Evolutionary conservation across 2,113 vertebrate species (phyloP).

Genomic region (Opisthocomus hoazin): DNA sequence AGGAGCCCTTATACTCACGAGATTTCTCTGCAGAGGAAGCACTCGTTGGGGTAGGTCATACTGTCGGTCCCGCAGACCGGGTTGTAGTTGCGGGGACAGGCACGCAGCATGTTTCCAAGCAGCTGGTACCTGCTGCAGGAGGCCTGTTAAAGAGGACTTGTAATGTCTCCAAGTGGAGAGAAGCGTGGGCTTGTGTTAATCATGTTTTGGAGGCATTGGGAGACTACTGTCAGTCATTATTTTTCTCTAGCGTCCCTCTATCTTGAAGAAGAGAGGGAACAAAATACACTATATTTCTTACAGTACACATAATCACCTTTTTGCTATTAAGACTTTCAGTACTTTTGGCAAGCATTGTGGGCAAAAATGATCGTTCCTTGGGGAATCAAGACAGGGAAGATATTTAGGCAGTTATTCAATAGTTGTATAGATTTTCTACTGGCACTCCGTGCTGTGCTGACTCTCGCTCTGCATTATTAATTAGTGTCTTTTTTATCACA

Average conservation of each 20-base stretch:
- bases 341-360: not conserved
- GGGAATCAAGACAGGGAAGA: not conserved
- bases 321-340: not conserved
- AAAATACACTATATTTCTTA: not conserved
- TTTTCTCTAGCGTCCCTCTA: not conserved
- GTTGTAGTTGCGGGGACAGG: not conserved
- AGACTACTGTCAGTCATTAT: not conserved
- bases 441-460: not conserved
- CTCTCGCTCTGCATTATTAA: slow-evolving; percentile 26
- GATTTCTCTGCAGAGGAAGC: not conserved
- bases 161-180: not conserved
- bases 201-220: fast-evolving
- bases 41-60: slow-evolving; percentile 43
- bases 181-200: not conserved
- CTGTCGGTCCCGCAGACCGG: not conserved
- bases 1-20: not conserved
- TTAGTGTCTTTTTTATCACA: not conserved
- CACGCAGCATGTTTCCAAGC: not conserved
- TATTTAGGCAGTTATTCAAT: slow-evolving; percentile 34
- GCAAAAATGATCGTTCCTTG: not conserved
- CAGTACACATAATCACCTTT: not conserved
- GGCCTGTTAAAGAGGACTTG: not conserved
- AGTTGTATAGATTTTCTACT: slow-evolving; percentile 27
- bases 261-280: not conserved
- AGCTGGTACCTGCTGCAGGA: fast-evolving